Evolutionary conservation across 2,888 invertebrate genomes (phyloP), one percentile per base, ranked within the genome.

Genomic region (Sialis lutaria): DNA sequence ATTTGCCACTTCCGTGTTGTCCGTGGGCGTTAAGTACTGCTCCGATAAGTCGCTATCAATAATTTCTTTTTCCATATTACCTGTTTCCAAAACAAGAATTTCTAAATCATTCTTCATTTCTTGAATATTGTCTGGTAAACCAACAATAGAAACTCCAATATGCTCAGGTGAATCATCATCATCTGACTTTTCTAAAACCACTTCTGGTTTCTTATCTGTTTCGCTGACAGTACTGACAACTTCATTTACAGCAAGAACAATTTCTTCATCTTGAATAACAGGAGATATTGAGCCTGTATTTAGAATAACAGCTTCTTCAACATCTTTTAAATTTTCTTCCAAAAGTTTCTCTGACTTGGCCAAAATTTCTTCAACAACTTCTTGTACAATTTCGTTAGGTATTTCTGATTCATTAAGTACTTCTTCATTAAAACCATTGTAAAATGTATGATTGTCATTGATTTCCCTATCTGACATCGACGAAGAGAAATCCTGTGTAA

Each of bases 41-140:
- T 82, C 81, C 43, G 79, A 79, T 51, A 74, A 72, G 60, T 82
- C 80, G 53, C 79, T 80, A 44, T 79, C 70, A 50, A 74, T 70
- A 37, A 75, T 68, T 61, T 79, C 79, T 52, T 72, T 69, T 56
- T 78, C 71, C 4, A 64, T 64, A 52, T 62, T 64, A 1, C 60
- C 70, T 13, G 68, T 59, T 42, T 58, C 61, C 52, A 67, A 67
- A 9, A 46, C 46, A 7, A 47, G 39, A 47, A 42, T 42, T 3
- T 68, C 65, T 6, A 66, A 60, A 52, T 68, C 61, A 33, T 30
- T 45, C 12, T 46, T 40, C 31, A 33, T 10, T 31, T 45, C 39
- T 13, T 37, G 13, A n/a, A 40, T 33, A 40, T 40, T 33, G 13
- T 33, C 31, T 4, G 44, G 42, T 12, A 42, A 22, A 5, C 34